phyloP scores from a whole-genome alignment of 2,113 vertebrate species.

The Raja brachyura region DNA sequence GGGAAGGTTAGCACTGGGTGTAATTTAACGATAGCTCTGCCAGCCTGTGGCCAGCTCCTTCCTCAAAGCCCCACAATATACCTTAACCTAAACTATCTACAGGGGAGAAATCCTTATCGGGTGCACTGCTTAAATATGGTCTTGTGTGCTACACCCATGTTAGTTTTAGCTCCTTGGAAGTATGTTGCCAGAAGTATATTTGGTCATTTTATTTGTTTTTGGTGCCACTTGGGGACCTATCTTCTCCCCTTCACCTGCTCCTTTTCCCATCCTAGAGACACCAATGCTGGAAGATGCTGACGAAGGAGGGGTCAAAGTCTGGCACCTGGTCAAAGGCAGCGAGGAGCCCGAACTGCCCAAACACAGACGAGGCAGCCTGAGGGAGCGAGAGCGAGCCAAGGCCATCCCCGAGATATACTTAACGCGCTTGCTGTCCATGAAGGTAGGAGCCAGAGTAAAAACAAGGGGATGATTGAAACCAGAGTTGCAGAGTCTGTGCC shows the following conservation, averaged over 20 bases:
- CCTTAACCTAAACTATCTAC: too few relatives aligned
- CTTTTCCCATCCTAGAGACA: constrained; percentile 64
- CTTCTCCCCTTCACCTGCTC: not conserved
- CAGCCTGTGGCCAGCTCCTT: too few relatives aligned
- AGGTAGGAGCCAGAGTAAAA: constrained; percentile 57
- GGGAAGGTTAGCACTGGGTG: too few relatives aligned
- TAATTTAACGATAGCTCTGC: too few relatives aligned
- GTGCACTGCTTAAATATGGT: not conserved
- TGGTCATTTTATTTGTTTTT: not conserved
- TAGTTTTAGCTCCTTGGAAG: not conserved
- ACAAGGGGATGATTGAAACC: too few relatives aligned
- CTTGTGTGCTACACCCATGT: not conserved
- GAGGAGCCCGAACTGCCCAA: constrained; percentile 92
- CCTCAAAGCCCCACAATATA: too few relatives aligned
- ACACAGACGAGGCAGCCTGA: constrained; percentile 83
- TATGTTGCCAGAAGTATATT: not conserved
- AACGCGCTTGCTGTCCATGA: constrained; percentile 96
- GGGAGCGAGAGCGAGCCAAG: constrained; percentile 87
- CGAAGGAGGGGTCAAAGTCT: constrained; percentile 88
- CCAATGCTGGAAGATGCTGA: constrained; percentile 97
- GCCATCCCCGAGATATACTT: constrained; percentile 96
- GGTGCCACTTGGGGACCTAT: not conserved
- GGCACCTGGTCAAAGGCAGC: constrained; percentile 93
- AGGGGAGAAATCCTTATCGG: too few relatives aligned
- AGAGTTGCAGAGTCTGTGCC: not conserved